Evolutionary conservation across 2,888 invertebrate genomes (phyloP), one percentile per base, ranked within the genome.

Genomic region (Clostera curtula): DNA sequence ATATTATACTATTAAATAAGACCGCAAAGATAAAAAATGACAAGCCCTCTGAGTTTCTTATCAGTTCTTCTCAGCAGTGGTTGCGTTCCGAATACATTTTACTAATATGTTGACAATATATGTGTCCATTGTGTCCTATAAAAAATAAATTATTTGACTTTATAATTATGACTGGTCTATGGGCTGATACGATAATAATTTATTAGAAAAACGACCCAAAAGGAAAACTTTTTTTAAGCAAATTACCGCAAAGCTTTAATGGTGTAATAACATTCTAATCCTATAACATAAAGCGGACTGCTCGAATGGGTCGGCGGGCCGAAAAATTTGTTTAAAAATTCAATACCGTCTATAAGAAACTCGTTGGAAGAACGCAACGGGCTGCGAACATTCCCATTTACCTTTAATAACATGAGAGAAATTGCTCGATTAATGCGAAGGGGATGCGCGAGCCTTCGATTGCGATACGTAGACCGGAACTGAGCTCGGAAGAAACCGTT

Each of bases 281-380:
- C 66, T 62, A 67, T 72, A 69, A 60, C 68, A 67, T 67, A 71
- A 74, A 76, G 64, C 64, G 64, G 66, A 60, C 56, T 58, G 54
- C 41, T 40, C 51, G 53, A 56, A 47, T 45, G 48, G 40, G 51
- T 53, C 50, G 55, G 60, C 56, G 67, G 69, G 67, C 61, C 73
- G 70, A 74, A 74, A 74, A 75, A 75, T 71, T 74, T 76, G 73
- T 75, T 80, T 76, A 79, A 80, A 79, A 77, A 80, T 79, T 79
- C 75, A 79, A 73, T 75, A 70, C 68, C 72, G 61, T 72, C 75
- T 74, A 74, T 75, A 75, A 76, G 73, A 67, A 75, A 72, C 69
- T 73, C 74, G 67, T 73, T 72, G 56, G 60, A 56, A 58, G 68
- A 73, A 76, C 73, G 75, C 74, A 77, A 75, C 72, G 75, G 71